phyloP scores from a whole-genome alignment of 2,888 invertebrate genomes.

The Polymixis lichenea region DNA sequence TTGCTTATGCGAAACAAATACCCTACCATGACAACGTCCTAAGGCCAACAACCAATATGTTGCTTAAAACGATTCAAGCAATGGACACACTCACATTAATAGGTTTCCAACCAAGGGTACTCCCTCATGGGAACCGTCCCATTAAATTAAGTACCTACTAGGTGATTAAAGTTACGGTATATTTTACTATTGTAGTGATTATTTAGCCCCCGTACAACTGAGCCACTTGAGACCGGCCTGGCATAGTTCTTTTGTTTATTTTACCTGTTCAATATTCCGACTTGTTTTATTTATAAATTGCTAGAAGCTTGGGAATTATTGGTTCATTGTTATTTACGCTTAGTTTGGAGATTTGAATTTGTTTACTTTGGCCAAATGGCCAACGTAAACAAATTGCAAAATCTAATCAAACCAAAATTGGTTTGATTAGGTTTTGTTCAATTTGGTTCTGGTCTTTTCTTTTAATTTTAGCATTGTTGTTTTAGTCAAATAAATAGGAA shows the following conservation, averaged over 20 bases:
- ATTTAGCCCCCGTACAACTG: conserved; percentile 15
- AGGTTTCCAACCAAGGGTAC: conserved; percentile 6
- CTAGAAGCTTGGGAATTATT: neutral
- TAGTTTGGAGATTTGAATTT: conserved; percentile 1
- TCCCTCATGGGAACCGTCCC: conserved; percentile 18
- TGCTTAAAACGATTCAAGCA: neutral
- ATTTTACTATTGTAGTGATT: conserved; percentile 31
- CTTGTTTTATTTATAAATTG: conserved; percentile 31
- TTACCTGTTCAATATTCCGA: conserved; percentile 23
- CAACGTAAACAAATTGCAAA: too few relatives aligned
- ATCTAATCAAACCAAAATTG: too few relatives aligned
- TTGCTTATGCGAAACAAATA: neutral
- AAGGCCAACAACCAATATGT: neutral
- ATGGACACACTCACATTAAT: neutral
- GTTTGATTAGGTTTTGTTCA: neutral
- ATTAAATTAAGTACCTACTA: conserved; percentile 13
- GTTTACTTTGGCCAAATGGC: neutral
- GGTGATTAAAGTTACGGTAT: conserved; percentile 27
- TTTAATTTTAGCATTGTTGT: neutral
- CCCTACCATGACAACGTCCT: neutral
- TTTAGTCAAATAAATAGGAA: neutral
- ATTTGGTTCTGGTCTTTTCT: neutral
- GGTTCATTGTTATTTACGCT: conserved; percentile 32
- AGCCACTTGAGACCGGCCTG: conserved; percentile 41
- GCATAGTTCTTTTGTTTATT: conserved; percentile 44